Conservation (phyloP, 1,140 invertebrate genomes). For the Zaprionus inermis region DNA sequence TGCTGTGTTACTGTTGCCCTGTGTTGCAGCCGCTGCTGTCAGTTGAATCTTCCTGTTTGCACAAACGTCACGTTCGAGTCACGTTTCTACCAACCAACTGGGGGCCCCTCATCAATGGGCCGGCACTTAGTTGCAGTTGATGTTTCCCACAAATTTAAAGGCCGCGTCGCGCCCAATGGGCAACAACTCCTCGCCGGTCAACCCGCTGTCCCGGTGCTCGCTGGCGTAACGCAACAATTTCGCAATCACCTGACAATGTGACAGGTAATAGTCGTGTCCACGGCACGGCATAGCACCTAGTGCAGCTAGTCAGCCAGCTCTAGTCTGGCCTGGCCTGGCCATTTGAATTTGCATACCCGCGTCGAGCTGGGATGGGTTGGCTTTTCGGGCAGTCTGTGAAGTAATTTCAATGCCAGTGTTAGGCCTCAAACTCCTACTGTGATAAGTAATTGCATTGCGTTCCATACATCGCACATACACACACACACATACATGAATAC, state of each 20-base stretch:
- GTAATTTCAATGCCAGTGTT: constrained; percentile 68
- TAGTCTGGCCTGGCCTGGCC: constrained; percentile 23
- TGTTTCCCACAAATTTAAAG: constrained; percentile 81
- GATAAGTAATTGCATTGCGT: constrained; percentile 81
- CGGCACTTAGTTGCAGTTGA: constrained; percentile 70
- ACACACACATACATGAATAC: constrained; percentile 16
- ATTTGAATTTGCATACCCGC: constrained; percentile 59
- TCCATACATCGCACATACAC: constrained; percentile 18
- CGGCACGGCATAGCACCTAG: constrained; percentile 53
- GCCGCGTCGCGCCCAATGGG: constrained; percentile 49
- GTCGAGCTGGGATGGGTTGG: not conserved
- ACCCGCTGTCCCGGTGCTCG: constrained; percentile 19
- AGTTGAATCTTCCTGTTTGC: constrained; percentile 81
- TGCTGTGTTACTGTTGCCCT: constrained; percentile 26
- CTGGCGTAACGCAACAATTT: constrained; percentile 82
- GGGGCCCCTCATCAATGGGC: constrained; percentile 50
- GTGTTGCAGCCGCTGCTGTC: constrained; percentile 53
- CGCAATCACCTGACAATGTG: constrained; percentile 82
- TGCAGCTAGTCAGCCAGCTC: not conserved
- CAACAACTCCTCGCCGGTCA: not conserved
- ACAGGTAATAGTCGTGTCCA: constrained; percentile 83
- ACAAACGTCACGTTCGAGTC: constrained; percentile 81
- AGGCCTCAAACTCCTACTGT: constrained; percentile 64
- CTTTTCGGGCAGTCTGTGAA: constrained; percentile 46
- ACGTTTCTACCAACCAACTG: constrained; percentile 67